Base-by-base conservation (phyloP, 2,113 vertebrate genomes). In the Psammodynastes pulverulentus region DNA sequence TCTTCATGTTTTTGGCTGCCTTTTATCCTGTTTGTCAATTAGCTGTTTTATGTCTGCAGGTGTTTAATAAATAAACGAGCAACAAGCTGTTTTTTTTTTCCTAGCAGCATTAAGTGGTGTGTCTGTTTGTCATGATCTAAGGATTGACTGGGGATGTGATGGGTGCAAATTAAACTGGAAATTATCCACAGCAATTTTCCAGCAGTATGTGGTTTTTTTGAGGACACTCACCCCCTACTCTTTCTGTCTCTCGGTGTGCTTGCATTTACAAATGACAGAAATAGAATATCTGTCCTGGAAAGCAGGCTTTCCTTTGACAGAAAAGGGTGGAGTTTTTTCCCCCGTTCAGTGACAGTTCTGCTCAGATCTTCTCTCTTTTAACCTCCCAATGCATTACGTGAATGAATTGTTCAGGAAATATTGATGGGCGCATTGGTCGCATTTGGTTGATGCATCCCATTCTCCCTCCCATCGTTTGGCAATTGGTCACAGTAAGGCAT, bases 361-460 rank as follows among this genome's bases (percentile, higher is more conserved):
- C 45, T 46, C 9, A 90, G 46, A 87, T 15, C 48, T 67, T 94
- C 89, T 85, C 12, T 23, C 0, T 9, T 87, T 92, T 6, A 53
- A 93, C 90, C 90, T 92, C 92, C 62, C 56, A 92, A 89, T 5
- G 94, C 93, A 95, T 96, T 96, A 92, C 90, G 86, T 48, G 89
- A 86, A 91, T 10, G 43, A 26, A 89, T 88, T 87, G 94, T 94
- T 93, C 86, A 45, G 94, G 89, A 90, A 43, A 94, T 51, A 39
- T 85, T 95, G 92, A 94, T 43, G 94, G 94, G 88, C 91, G 94
- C 45, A 87, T 95, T 91, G 90, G 86, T 93, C 86, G 90, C 93
- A 93, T 87, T 84, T 87, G 0, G 46, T 86, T 89, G 93, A 58
- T 94, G 1, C 49, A 88, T 91, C 86, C 17, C n/a, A 86, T 93